Conservation (phyloP, 2,113 vertebrate genomes). For the Nanorana parkeri region DNA sequence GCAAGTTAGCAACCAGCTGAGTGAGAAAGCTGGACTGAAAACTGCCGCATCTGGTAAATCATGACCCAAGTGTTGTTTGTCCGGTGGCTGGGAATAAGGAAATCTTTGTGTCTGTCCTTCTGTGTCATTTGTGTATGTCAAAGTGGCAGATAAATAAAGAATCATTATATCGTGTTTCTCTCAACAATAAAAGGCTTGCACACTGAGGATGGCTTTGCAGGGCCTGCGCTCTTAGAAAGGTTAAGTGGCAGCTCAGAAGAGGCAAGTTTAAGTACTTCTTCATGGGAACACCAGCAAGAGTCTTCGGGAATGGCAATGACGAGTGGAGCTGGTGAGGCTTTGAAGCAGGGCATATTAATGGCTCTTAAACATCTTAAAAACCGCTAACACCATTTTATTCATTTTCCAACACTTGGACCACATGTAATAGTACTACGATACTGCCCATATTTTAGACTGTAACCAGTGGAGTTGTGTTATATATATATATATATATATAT, state of each 20-base stretch:
- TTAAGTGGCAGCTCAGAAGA: constrained; percentile 54
- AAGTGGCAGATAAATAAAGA: not conserved
- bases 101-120: not conserved
- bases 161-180: constrained; percentile 14
- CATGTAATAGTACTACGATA: not conserved
- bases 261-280: constrained; percentile 37
- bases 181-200: constrained; percentile 9
- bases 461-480: too few relatives aligned
- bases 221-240: constrained; percentile 35
- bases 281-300: constrained; percentile 35
- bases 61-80: too few relatives aligned
- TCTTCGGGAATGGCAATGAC: constrained; percentile 10
- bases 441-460: too few relatives aligned
- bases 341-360: constrained; percentile 33
- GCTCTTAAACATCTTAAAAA: constrained; percentile 8
- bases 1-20: too few relatives aligned
- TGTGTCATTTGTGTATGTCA: not conserved
- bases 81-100: too few relatives aligned
- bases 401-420: not conserved
- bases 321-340: constrained; percentile 50
- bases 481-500: too few relatives aligned
- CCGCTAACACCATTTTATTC: not conserved
- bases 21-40: too few relatives aligned
- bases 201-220: constrained; percentile 28
- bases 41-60: too few relatives aligned